Base-by-base conservation (phyloP, 2,888 invertebrate genomes). In the Rhorus exstirpatorius region DNA sequence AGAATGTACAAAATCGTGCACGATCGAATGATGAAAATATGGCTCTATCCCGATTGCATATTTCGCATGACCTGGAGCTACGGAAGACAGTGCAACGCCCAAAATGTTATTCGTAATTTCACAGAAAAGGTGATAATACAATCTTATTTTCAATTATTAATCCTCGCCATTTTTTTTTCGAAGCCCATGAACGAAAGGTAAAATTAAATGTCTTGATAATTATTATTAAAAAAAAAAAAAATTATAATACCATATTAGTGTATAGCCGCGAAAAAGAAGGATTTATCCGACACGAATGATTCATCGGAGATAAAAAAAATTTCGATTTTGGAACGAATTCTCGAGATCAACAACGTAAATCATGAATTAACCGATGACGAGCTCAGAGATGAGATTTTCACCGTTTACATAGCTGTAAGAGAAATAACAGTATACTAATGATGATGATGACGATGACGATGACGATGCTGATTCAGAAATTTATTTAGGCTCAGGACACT, bases 11-110 rank as follows among this genome's bases (percentile, higher is more conserved):
- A 86, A 63, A 55, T 87, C 4, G 17, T 85, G 31, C 65, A 84
- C 14, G 63, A 81, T 14, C 71, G 88, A 81, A 87, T 87, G 85
- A 65, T 84, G 74, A 88, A 87, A 35, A 14, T 86, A 0, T 88
- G 87, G 88, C 77, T 88, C 17, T 76, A 87, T 68, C 85, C 86
- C 0, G 83, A 86, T 55, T 87, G 83, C 67, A 85, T 88, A 26
- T 88, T 79, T 31, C 49, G 58, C 24, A 26, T 84, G n/a, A 87
- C 86, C 1, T 21, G 24, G 12, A 60, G 41, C 17, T 79, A 84
- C 74, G 55, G 26, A 53, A 72, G 31, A 14, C 84, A 84, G 26
- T 61, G 44, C 38, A 46, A 61, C 3, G 75, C 79, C 14, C 83
- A 63, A 65, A 81, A 49, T 68, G 35, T 83, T 17, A 58, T 86